These are phyloP conservation scores for Melanotaenia trifasciata DNA, from an alignment of 2,797 vertebrate species.

Conservation along the genomic window DNA sequence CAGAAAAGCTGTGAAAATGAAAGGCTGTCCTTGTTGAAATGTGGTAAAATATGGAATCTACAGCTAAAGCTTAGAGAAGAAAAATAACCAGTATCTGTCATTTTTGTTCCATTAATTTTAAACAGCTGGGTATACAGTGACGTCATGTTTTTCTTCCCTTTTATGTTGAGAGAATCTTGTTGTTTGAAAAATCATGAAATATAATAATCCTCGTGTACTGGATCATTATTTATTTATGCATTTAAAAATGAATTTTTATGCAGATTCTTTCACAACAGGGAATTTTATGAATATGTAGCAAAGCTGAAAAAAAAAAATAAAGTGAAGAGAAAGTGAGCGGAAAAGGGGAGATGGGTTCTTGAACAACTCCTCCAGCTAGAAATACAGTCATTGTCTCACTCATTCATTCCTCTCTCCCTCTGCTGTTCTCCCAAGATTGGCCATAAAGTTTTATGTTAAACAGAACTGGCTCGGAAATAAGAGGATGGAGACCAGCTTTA, in stretches of 20 bases:
- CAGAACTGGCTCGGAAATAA: slow-evolving; percentile 77
- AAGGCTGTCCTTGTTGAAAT: slow-evolving; percentile 27
- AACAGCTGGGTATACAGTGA: slow-evolving; percentile 19
- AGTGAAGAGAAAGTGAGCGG: slow-evolving; percentile 1
- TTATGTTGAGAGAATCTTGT: not conserved
- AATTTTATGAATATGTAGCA: not conserved
- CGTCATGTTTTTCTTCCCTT: not conserved
- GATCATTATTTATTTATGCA: not conserved
- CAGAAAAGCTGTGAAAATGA: slow-evolving; percentile 23
- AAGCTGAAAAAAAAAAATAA: slow-evolving; percentile 5
- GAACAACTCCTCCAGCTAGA: slow-evolving; percentile 41
- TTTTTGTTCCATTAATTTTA: not conserved
- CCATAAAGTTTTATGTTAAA: slow-evolving; percentile 80
- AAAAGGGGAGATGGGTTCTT: slow-evolving; percentile 17
- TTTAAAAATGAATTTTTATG: not conserved
- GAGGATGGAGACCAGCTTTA: slow-evolving; percentile 58
- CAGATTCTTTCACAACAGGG: not conserved
- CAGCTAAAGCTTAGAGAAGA: slow-evolving; percentile 12
- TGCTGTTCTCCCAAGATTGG: slow-evolving; percentile 62
- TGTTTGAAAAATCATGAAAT: not conserved
- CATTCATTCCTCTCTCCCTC: slow-evolving; percentile 56
- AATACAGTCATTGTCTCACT: slow-evolving; percentile 33
- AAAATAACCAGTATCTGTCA: slow-evolving; percentile 14
- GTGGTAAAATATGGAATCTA: not conserved
- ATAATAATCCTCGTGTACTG: not conserved